Evolutionary conservation across 2,888 invertebrate genomes (phyloP).

Genomic region (Acanthoscelides obtectus): DNA sequence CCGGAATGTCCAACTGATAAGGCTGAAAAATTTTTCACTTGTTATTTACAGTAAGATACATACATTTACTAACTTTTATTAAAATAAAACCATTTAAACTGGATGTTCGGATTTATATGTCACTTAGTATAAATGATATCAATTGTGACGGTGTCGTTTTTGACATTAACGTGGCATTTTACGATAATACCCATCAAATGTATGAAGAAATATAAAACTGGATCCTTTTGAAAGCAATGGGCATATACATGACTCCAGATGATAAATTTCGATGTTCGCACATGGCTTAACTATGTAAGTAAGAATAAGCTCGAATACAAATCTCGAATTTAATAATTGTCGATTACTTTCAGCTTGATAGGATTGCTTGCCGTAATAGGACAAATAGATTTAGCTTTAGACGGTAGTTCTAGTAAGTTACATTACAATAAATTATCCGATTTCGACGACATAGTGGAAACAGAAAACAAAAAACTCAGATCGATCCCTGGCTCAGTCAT

Average conservation of each 20-base stretch:
- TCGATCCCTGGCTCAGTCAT: background rate
- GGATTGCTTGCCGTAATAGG: conserved; percentile 17
- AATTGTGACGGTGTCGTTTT: background rate
- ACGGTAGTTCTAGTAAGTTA: conserved; percentile 14
- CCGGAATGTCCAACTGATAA: too few species aligned
- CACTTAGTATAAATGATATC: background rate
- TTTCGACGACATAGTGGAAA: conserved; percentile 28
- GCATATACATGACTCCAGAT: conserved; percentile 16
- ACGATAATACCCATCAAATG: conserved; percentile 10
- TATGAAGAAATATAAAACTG: conserved; percentile 13
- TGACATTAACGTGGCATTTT: conserved; percentile 19
- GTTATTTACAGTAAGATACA: too few species aligned
- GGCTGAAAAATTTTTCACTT: too few species aligned
- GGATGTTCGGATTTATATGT: too few species aligned
- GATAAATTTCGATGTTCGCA: conserved; percentile 28
- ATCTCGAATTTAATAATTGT: background rate
- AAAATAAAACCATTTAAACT: too few species aligned
- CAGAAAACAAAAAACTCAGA: conserved; percentile 6
- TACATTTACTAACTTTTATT: too few species aligned
- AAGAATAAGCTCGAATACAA: background rate
- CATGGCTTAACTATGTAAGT: conserved; percentile 30
- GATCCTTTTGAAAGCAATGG: conserved; percentile 18
- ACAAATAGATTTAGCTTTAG: conserved; percentile 12
- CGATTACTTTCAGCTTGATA: conserved; percentile 15
- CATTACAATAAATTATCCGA: conserved; percentile 24